These are phyloP conservation scores for Synanceia verrucosa DNA, from an alignment of 2,797 vertebrate species.

Conservation along the genomic window DNA sequence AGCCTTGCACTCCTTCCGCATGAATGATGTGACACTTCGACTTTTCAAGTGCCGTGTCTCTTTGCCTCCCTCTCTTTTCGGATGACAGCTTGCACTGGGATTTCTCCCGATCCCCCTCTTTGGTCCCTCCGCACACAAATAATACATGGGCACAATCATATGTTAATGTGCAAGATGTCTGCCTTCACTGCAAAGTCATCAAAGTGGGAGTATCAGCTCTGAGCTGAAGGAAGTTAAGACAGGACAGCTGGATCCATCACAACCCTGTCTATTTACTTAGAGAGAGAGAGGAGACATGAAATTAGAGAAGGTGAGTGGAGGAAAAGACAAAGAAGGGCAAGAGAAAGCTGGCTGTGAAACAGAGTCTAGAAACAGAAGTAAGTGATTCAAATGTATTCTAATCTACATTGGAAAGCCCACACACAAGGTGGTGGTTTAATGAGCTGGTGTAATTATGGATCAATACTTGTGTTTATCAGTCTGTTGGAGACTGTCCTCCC, in stretches of 20 bases:
- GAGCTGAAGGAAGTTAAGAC: conserved; percentile 69
- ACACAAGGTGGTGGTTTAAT: conserved; percentile 62
- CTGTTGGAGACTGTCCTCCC: conserved; percentile 17
- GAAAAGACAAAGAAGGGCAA: conserved; percentile 56
- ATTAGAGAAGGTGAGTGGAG: conserved; percentile 44
- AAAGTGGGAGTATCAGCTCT: conserved; percentile 66
- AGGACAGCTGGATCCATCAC: conserved; percentile 74
- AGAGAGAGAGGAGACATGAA: conserved; percentile 35
- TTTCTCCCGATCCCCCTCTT: conserved; percentile 55
- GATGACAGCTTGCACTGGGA: conserved; percentile 72
- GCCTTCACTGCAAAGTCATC: conserved; percentile 76
- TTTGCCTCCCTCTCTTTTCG: conserved; percentile 51
- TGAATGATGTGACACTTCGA: conserved; percentile 68
- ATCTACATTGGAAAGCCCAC: conserved; percentile 48
- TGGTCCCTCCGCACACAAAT: conserved; percentile 73
- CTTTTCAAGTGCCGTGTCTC: conserved; percentile 56
- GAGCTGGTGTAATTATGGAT: conserved; percentile 59
- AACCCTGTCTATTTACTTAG: conserved; percentile 60
- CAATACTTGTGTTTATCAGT: conserved; percentile 54
- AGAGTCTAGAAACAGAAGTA: conserved; percentile 31
- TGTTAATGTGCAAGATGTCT: conserved; percentile 82
- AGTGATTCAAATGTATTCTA: conserved; percentile 59
- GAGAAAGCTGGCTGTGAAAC: conserved; percentile 4
- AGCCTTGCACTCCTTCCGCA: conserved; percentile 65
- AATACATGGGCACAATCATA: conserved; percentile 78